Base-by-base conservation (phyloP, 1,140 invertebrate species). In the Tribolium madens region DNA sequence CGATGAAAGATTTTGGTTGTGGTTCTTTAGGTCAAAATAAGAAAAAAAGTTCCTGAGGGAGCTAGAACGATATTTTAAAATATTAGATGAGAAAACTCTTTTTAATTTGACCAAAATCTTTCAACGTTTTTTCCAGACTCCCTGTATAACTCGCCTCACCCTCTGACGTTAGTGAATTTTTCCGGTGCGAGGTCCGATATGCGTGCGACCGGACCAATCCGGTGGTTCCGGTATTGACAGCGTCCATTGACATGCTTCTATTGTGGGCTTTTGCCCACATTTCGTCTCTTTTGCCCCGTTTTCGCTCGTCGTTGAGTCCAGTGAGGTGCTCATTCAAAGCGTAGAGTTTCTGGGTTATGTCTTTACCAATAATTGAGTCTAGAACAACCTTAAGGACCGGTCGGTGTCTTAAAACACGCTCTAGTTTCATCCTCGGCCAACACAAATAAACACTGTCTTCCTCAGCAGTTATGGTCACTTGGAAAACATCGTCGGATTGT, bases 291-390 rank as follows among this genome's bases (percentile, higher is more conserved):
- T 83, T 83, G 0, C 81, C 80, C 3, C 85, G 84, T 17, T 87
- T 87, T 15, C 84, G 82, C 26, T 88, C 86, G 1, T 82, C 85
- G 6, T 79, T 86, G 14, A 88, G 86, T 3, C 88, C 89, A 71
- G 88, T 88, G 53, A 91, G 85, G 76, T 91, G 90, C 83, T 95
- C 93, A 83, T 94, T 94, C 69, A 94, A 88, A 42, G 93, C 93
- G 83, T 95, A 95, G 77, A 95, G 86, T 86, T 96, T 95, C 80
- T 93, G 91, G 1, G 94, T 95, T 82, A 96, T 94, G 84, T 96
- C 94, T 86, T 95, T 95, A 42, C 93, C 94, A 85, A 95, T 93
- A 72, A 96, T 89, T 82, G 91, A 92, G 83, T 93, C 90, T 48
- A 96, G 87, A 12, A 95, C 91, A 50, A 91, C 89, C 83, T 92